Percentiles rank a stretch among this genome's conserved stretches.
phyloP scores from a whole-genome alignment of 2,797 vertebrate genomes.

The Anguilla anguilla region DNA sequence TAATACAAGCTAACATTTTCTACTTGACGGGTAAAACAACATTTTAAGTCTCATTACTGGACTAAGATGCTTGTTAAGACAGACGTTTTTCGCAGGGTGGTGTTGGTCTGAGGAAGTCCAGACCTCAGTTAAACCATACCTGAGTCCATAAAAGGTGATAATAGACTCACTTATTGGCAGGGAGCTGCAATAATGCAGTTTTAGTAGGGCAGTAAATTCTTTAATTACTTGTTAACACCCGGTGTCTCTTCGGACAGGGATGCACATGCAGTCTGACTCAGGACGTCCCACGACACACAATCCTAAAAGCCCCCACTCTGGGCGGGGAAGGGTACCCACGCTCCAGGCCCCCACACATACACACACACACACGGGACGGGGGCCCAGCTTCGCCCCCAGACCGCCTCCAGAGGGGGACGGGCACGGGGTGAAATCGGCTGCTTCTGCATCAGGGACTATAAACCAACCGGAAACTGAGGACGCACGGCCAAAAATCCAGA shows the following conservation, averaged over 20 bases:
- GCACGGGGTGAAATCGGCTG: not conserved
- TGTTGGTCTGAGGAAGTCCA: conserved; percentile 46
- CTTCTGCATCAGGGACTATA: not conserved
- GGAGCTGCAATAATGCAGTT: conserved; percentile 76
- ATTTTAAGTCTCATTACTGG: too few species aligned
- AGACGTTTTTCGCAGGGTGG: not conserved
- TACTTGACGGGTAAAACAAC: too few species aligned
- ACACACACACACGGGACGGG: not conserved
- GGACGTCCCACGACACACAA: conserved; percentile 37
- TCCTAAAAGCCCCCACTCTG: conserved; percentile 30
- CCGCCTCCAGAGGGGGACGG: not conserved
- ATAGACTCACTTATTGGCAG: conserved; percentile 78
- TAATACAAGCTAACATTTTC: too few species aligned
- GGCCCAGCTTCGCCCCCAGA: not conserved
- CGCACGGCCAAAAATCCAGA: not conserved
- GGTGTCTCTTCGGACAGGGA: conserved; percentile 69
- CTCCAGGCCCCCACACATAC: not conserved
- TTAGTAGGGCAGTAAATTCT: conserved; percentile 82
- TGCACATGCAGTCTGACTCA: conserved; percentile 47
- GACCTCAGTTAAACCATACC: conserved; percentile 65
- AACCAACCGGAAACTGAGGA: not conserved
- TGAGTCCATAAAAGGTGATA: conserved; percentile 82
- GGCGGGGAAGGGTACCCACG: not conserved
- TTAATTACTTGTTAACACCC: conserved; percentile 82
- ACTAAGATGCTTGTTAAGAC: too few species aligned